These are phyloP conservation scores for Harpagoxenus sublaevis DNA, from an alignment of 2,888 invertebrate species.

Conservation along the genomic window DNA sequence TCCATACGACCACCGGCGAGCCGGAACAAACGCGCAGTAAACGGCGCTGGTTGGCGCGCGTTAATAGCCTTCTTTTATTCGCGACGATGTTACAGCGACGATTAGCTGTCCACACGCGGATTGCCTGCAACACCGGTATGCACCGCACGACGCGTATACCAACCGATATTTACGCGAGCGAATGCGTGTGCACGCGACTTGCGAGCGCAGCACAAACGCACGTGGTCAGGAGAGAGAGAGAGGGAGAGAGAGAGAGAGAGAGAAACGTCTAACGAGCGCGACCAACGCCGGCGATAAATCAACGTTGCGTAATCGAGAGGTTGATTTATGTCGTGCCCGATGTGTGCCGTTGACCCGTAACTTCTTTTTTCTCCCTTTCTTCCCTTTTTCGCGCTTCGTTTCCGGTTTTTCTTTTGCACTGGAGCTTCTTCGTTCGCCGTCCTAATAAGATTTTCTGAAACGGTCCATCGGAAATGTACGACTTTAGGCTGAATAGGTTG, in stretches of 20 bases:
- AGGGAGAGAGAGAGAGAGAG: conserved; percentile 3
- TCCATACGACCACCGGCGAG: conserved; percentile 19
- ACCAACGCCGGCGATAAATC: conserved; percentile 63
- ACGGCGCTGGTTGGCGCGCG: conserved; percentile 36
- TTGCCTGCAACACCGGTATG: conserved; percentile 2
- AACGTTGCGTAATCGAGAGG: conserved; percentile 61
- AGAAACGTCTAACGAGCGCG: conserved; percentile 55
- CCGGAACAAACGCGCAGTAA: conserved; percentile 45
- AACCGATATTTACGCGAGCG: conserved; percentile 39
- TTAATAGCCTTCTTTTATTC: conserved; percentile 53
- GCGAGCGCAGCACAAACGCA: conserved; percentile 39
- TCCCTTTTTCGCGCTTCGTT: neutral
- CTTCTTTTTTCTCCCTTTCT: conserved; percentile 34
- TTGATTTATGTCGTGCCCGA: conserved; percentile 64
- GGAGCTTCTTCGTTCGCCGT: neutral
- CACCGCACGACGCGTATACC: conserved; percentile 6
- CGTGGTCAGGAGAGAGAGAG: conserved; percentile 12
- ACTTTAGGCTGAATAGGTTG: neutral
- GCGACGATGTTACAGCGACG: conserved; percentile 34
- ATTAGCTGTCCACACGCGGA: conserved; percentile 45
- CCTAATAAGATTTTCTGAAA: conserved; percentile 4
- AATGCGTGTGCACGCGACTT: conserved; percentile 37
- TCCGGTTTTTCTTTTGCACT: neutral
- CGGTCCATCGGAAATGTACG: neutral
- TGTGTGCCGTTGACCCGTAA: conserved; percentile 65